Evolutionary conservation across 2,113 vertebrate species (phyloP).

Genomic region (Cygnus atratus): DNA sequence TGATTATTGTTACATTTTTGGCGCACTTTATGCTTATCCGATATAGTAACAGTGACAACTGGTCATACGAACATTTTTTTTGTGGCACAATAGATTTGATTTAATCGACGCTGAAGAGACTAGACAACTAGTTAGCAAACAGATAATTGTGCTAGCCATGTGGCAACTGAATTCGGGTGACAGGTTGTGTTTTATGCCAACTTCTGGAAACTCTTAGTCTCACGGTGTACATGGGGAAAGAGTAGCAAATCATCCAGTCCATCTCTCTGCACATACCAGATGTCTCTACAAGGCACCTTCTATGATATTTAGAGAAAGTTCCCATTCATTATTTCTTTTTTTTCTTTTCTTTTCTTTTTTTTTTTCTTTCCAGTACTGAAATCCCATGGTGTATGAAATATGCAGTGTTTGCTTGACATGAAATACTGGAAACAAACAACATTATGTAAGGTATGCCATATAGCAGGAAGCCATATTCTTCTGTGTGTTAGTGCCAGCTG

Average conservation of each 20-base stretch:
- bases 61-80: neutral
- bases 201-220: neutral
- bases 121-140: neutral
- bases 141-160: neutral
- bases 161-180: neutral
- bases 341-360: neutral
- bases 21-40: neutral
- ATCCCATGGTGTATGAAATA: neutral
- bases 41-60: neutral
- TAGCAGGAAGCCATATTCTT: neutral
- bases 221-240: neutral
- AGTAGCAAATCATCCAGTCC: neutral
- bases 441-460: neutral
- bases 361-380: neutral
- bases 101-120: neutral
- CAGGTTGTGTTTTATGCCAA: neutral
- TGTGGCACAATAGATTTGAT: neutral
- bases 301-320: neutral
- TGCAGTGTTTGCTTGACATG: neutral
- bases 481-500: neutral
- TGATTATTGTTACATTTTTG: neutral
- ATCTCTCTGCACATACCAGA: neutral
- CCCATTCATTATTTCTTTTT: neutral
- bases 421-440: neutral
- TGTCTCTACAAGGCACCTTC: neutral